Evolutionary conservation across 2,888 invertebrate species (phyloP), one percentile per base, ranked within the genome.

Genomic region (Synergus laeviventris): DNA sequence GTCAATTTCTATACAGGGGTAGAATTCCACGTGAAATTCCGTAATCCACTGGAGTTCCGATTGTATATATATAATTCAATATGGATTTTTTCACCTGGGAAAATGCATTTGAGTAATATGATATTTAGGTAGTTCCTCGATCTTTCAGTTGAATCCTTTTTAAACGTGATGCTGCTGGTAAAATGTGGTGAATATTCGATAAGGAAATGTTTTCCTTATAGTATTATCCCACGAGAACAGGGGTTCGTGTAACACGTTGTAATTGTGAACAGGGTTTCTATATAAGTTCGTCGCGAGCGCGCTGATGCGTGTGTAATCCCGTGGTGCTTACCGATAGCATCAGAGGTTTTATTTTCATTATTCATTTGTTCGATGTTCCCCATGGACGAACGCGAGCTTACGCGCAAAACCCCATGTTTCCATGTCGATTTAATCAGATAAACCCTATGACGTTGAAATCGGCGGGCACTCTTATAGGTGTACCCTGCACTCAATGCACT

Each of bases 291-390:
- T 88, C 85, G 84, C 85, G 80, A 82, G 82, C 87, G 89, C 88
- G 88, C 87, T 89, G 90, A 90, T 90, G 90, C 89, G 89, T 86
- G 76, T 83, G 88, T 89, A 89, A 89, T 89, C 89, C 88, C 85
- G 84, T 84, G 84, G 86, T 89, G 88, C 89, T 89, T 88, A 87
- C 84, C 86, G 89, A 89, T 89, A 89, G 85, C 87, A 89, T 89
- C 89, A 84, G 83, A 86, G 89, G 89, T 89, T 90, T 89, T 89
- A 89, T 89, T 90, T 90, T 90, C 90, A 89, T 90, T 90, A 90
- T 90, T 90, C 89, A 90, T 90, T 90, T 89, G 89, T 88, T 87
- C 87, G 84, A 79, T 78, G 84, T 85, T 87, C 87, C 88, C 86
- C 81, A 84, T 82, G 83, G 84, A 85, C 82, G 78, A 77, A 77